Evolutionary conservation across 2,888 invertebrate species (phyloP).

Genomic region (Hecatera dysodea): DNA sequence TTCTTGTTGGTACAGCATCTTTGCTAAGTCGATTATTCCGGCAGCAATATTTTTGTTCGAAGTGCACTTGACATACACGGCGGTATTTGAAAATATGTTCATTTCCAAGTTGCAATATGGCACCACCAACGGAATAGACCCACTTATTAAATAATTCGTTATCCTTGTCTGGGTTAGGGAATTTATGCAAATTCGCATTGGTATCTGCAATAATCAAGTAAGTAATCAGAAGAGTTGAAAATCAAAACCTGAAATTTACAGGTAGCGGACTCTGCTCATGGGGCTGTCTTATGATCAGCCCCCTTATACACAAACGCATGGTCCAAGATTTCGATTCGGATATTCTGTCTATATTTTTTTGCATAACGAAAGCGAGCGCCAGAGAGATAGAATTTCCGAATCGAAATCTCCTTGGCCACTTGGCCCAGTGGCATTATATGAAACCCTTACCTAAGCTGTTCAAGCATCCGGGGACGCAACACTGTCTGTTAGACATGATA

Average conservation of each 20-base stretch:
- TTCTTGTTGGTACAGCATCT: slow-evolving; percentile 5
- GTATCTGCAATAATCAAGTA: neutral
- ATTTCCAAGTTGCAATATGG: slow-evolving; percentile 11
- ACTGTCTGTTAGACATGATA: too few relatives aligned
- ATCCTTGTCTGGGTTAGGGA: slow-evolving; percentile 7
- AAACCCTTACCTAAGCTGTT: neutral
- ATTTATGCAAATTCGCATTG: slow-evolving; percentile 4
- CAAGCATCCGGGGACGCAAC: slow-evolving; percentile 2
- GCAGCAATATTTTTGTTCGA: slow-evolving; percentile 16
- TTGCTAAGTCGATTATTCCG: slow-evolving; percentile 8
- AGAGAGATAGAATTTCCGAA: too few relatives aligned
- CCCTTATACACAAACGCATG: neutral
- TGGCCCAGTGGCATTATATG: neutral
- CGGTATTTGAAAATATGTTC: slow-evolving; percentile 7
- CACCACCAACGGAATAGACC: slow-evolving; percentile 22
- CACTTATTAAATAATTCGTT: slow-evolving; percentile 6
- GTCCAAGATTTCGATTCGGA: too few relatives aligned
- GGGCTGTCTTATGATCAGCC: neutral
- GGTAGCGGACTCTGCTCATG: neutral
- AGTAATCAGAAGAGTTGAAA: neutral
- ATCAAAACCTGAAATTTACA: slow-evolving; percentile 2
- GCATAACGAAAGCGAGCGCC: too few relatives aligned
- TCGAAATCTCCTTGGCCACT: too few relatives aligned
- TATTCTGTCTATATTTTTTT: too few relatives aligned
- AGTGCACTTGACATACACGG: slow-evolving; percentile 7